These are phyloP conservation scores for Pantala flavescens DNA, from an alignment of 1,140 invertebrate species.

Conservation along the genomic window DNA sequence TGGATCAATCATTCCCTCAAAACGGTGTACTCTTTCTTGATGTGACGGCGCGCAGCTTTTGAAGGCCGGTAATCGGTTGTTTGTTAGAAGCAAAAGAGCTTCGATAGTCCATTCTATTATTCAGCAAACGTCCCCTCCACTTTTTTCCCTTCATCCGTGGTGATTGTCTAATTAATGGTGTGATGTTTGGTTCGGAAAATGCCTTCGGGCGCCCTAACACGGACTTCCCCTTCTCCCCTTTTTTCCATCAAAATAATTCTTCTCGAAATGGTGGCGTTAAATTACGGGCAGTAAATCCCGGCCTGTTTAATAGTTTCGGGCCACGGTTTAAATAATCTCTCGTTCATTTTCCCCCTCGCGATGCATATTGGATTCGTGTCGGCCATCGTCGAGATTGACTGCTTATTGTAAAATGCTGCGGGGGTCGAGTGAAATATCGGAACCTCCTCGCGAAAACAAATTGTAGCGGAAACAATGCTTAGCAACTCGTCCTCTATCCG, in stretches of 20 bases:
- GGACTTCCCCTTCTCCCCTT: not conserved
- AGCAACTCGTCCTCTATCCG: too few relatives aligned
- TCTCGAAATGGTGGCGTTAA: constrained; percentile 4
- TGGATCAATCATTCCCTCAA: not conserved
- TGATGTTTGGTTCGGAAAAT: not conserved
- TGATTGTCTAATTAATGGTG: constrained; percentile 7
- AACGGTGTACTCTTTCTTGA: not conserved
- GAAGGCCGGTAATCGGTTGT: not conserved
- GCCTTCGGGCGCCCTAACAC: not conserved
- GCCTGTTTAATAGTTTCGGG: not conserved
- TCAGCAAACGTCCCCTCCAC: not conserved
- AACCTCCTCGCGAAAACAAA: too few relatives aligned
- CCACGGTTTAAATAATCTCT: constrained; percentile 8
- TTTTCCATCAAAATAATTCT: constrained; percentile 8
- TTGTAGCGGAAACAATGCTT: too few relatives aligned
- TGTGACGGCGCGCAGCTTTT: not conserved
- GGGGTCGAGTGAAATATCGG: too few relatives aligned
- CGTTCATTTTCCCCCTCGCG: not conserved
- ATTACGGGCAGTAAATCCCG: not conserved
- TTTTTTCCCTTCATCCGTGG: not conserved
- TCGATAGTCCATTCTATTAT: not conserved
- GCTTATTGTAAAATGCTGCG: too few relatives aligned
- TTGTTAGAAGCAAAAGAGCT: not conserved
- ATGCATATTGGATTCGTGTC: constrained; percentile 5
- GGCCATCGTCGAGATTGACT: too few relatives aligned